Percentiles rank a stretch among this genome's conserved stretches.
Evolutionary conservation across 2,888 invertebrate species (phyloP).

Genomic region (Eutolmus rufibarbis): DNA sequence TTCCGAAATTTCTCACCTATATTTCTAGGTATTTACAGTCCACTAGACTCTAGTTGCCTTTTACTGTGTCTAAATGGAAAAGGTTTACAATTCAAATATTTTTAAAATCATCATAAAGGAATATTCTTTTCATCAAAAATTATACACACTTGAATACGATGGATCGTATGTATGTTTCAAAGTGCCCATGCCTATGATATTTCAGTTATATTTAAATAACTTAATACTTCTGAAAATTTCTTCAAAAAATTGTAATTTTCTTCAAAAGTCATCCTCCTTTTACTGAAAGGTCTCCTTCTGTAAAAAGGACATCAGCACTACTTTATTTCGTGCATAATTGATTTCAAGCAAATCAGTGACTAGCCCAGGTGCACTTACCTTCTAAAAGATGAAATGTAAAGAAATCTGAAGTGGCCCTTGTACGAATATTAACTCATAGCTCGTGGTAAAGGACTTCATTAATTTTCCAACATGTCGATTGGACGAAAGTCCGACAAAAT

Average conservation of each 20-base stretch:
- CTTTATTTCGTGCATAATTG: neutral
- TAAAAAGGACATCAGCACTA: neutral
- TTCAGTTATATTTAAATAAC: too few relatives aligned
- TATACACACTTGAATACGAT: too few relatives aligned
- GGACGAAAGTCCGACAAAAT: conserved; percentile 3
- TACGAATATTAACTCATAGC: conserved; percentile 12
- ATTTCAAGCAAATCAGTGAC: neutral
- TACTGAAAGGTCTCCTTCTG: neutral
- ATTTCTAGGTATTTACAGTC: too few relatives aligned
- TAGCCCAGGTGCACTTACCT: neutral
- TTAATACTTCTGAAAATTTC: neutral
- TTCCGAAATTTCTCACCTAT: too few relatives aligned
- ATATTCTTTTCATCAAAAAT: too few relatives aligned
- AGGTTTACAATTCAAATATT: too few relatives aligned
- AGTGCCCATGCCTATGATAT: too few relatives aligned
- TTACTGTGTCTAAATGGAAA: too few relatives aligned
- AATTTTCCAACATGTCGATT: neutral
- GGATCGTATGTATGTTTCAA: too few relatives aligned
- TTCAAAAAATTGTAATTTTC: neutral
- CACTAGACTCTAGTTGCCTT: too few relatives aligned
- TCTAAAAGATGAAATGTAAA: neutral
- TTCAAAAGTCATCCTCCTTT: neutral
- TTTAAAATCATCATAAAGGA: too few relatives aligned
- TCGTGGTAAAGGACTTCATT: conserved; percentile 2
- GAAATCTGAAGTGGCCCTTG: neutral